These are phyloP conservation scores for Gandaritis pyraliata DNA, from an alignment of 2,888 invertebrate species.

Conservation along the genomic window DNA sequence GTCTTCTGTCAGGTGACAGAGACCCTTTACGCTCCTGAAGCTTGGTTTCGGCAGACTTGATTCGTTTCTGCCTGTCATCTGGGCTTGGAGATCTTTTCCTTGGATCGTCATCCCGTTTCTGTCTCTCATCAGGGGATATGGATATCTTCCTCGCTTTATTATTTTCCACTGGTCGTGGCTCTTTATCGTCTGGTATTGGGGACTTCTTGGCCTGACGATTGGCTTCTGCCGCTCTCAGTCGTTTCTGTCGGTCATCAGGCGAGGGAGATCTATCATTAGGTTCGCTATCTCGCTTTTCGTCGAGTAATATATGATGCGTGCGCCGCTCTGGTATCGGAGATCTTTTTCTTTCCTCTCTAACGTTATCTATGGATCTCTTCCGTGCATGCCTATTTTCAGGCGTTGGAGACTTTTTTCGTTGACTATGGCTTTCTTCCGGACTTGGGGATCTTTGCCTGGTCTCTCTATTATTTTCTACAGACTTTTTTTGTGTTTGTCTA, in stretches of 20 bases:
- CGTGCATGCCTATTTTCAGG: slow-evolving; percentile 22
- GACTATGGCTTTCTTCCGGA: slow-evolving; percentile 18
- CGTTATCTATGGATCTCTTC: slow-evolving; percentile 24
- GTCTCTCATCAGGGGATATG: slow-evolving; percentile 9
- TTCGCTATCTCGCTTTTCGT: slow-evolving; percentile 14
- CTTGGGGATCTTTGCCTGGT: slow-evolving; percentile 14
- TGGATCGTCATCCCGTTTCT: slow-evolving; percentile 23
- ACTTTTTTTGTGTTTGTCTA: slow-evolving; percentile 11
- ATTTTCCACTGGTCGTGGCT: slow-evolving; percentile 15
- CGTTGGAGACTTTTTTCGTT: slow-evolving; percentile 21
- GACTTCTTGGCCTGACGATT: slow-evolving; percentile 20
- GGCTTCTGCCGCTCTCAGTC: slow-evolving; percentile 25
- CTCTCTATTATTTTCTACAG: slow-evolving; percentile 19
- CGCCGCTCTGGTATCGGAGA: slow-evolving; percentile 26
- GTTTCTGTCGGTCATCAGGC: slow-evolving; percentile 28
- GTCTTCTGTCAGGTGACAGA: slow-evolving; percentile 14
- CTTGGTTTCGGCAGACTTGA: slow-evolving; percentile 23
- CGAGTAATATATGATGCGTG: slow-evolving; percentile 16
- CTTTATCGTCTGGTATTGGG: slow-evolving; percentile 10
- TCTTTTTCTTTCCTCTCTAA: slow-evolving; percentile 20
- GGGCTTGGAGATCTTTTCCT: slow-evolving; percentile 33
- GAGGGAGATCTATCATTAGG: slow-evolving; percentile 25
- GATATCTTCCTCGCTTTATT: slow-evolving; percentile 14
- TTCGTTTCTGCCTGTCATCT: slow-evolving; percentile 32
- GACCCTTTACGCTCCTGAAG: slow-evolving; percentile 19